A percentile compares a stretch with the other conserved stretches of the same genome.
These are phyloP conservation scores for Triplophysa siluroides DNA, from an alignment of 2,113 vertebrate genomes.

Conservation along the genomic window DNA sequence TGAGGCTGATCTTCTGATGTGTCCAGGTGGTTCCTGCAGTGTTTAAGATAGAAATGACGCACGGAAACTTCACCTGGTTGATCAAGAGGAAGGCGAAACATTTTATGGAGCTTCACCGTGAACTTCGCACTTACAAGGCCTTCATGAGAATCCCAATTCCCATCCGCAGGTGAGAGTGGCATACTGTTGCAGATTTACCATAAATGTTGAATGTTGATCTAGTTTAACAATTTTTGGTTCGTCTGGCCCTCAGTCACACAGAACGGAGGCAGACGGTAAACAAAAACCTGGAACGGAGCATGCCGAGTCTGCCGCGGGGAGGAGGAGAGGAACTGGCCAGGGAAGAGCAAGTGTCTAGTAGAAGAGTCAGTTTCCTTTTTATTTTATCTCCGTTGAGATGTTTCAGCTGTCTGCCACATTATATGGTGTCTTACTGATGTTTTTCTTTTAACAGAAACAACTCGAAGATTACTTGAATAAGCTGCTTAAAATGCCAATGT, in stretches of 20 bases:
- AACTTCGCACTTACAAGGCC: conserved; percentile 77
- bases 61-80: conserved; percentile 91
- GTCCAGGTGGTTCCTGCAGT: conserved; percentile 81
- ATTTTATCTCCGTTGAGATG: neutral
- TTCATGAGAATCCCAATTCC: conserved; percentile 71
- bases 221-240: neutral
- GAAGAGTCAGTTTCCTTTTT: conserved; percentile 76
- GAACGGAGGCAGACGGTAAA: conserved; percentile 82
- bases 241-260: conserved; percentile 78
- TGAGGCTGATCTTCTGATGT: neutral
- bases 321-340: conserved; percentile 80
- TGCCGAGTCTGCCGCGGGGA: conserved; percentile 84
- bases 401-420: neutral
- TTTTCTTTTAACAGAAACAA: conserved; percentile 81
- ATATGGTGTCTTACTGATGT: neutral
- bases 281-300: conserved; percentile 74
- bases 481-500: conserved; percentile 89
- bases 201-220: neutral
- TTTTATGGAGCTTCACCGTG: conserved; percentile 93
- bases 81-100: conserved; percentile 97
- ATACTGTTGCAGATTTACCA: too few species aligned
- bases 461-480: conserved; percentile 95
- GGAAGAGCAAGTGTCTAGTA: conserved; percentile 90
- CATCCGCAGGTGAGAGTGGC: conserved; percentile 58
- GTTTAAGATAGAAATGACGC: conserved; percentile 90